Base-by-base conservation (phyloP, 2,888 invertebrate species). In the Uropetala carovei region DNA sequence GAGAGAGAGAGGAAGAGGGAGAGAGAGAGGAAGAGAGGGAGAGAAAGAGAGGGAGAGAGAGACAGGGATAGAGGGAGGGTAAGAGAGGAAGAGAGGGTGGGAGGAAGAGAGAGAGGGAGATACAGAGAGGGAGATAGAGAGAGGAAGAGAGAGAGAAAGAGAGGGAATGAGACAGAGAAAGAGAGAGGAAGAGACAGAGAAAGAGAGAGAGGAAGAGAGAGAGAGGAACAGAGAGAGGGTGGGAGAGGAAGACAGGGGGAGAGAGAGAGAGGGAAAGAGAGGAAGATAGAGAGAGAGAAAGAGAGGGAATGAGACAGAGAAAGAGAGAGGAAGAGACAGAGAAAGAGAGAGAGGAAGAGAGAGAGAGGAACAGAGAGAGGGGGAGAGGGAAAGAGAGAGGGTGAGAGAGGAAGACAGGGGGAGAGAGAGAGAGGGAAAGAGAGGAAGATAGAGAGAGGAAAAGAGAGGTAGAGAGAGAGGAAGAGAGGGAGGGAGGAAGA, bases 11-110 rank as follows among this genome's bases (percentile, higher is more conserved):
- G 93, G 93, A 94, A 93, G 93, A 93, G 93, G 93, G 94, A 96
- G 96, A 96, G 96, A 86, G 68, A 92, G 92, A 85, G 60, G 60
- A 81, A 81, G 82, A 81, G 86, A 86, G 82, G 58, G 83, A 81
- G 92, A 83, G 43, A 22, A 57, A 68, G 91, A 92, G 81, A 92
- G 92, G 56, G 27, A 11, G 64, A n/a, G 27, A 68, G 92, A 92
- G 92, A 92, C 64, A 92, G 81, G 64, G 16, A 22, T n/a, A 22
- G 83, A 64, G 56, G 81, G 57, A 60, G 92, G 16, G 58, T 84
- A 14, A 60, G 91, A 58, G 92, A 93, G 13, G 7, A 5, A 60
- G 59, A 75, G 91, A 92, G 82, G 92, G 83, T 59, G 91, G 56
- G 81, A 92, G 59, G 60, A 75, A 86, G 22, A 56, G 58, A 14